A percentile compares a stretch with the other conserved stretches of the same genome.
Evolutionary conservation across 2,888 invertebrate species (phyloP).

Genomic region (Drosophila incognita): DNA sequence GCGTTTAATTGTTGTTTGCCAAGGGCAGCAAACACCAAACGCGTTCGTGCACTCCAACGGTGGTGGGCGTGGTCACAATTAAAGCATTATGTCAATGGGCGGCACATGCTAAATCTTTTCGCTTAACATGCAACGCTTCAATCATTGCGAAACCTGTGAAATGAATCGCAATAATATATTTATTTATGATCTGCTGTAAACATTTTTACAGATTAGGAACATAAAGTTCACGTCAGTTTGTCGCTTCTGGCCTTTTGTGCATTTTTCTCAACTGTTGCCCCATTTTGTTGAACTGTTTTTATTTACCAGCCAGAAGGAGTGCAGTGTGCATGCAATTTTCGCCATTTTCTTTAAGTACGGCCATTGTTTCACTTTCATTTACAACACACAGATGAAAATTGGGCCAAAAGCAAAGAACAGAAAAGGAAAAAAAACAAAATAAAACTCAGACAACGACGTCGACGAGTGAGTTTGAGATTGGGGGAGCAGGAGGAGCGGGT

Average conservation of each 20-base stretch:
- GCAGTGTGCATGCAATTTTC: constrained; percentile 74
- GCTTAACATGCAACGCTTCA: constrained; percentile 1
- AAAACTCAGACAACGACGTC: constrained; percentile 49
- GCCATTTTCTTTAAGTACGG: constrained; percentile 77
- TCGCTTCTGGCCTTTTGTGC: constrained; percentile 16
- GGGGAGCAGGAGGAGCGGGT: neutral
- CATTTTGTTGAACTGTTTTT: constrained; percentile 50
- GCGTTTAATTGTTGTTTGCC: constrained; percentile 74
- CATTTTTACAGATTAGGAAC: neutral
- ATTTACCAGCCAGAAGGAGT: constrained; percentile 37
- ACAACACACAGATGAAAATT: constrained; percentile 70
- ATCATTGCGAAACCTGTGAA: neutral
- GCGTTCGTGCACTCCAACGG: constrained; percentile 22
- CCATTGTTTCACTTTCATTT: constrained; percentile 78
- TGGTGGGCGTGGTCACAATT: constrained; percentile 48
- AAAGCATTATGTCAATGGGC: constrained; percentile 52
- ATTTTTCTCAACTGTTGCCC: constrained; percentile 12
- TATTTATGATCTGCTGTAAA: neutral
- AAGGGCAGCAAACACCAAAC: constrained; percentile 49
- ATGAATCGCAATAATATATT: neutral
- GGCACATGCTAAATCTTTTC: neutral
- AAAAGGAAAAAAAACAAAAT: constrained; percentile 10
- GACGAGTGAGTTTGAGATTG: constrained; percentile 4
- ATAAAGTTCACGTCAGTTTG: constrained; percentile 8
- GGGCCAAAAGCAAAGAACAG: constrained; percentile 65